Evolutionary conservation across 2,113 vertebrate species (phyloP).

Genomic region (Sapayoa aenigma): DNA sequence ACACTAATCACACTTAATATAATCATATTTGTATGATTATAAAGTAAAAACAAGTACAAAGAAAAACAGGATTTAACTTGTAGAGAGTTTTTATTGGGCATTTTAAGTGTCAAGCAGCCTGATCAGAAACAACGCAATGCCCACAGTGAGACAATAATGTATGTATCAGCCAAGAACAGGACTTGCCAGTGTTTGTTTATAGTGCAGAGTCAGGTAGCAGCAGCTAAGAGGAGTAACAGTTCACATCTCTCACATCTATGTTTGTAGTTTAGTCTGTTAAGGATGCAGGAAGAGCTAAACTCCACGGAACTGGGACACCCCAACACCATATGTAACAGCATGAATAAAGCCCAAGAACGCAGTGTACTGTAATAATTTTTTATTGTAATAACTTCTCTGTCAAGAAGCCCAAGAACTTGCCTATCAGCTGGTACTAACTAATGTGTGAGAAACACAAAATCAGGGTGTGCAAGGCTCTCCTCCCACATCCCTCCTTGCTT

Average conservation of each 20-base stretch:
- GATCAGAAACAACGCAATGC: not conserved
- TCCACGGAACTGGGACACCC: not conserved
- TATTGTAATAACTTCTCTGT: not conserved
- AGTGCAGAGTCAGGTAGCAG: not conserved
- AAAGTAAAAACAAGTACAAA: not conserved
- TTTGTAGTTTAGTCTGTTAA: not conserved
- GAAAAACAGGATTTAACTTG: not conserved
- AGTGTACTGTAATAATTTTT: not conserved
- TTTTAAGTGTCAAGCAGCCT: not conserved
- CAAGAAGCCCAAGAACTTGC: not conserved
- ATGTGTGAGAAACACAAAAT: not conserved
- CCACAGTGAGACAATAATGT: fast-evolving
- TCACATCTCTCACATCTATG: not conserved
- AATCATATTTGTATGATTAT: not conserved
- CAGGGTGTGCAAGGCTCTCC: fast-evolving
- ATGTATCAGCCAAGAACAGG: not conserved
- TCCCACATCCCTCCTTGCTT: not conserved
- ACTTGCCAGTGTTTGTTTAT: not conserved
- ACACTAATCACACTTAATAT: not conserved
- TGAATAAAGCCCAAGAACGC: not conserved
- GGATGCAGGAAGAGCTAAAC: not conserved
- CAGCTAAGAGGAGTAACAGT: not conserved
- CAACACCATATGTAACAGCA: not conserved
- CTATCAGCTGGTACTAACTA: not conserved
- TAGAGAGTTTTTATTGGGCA: not conserved